These are phyloP conservation scores for Asobara japonica DNA, from an alignment of 1,140 invertebrate genomes.

Conservation along the genomic window DNA sequence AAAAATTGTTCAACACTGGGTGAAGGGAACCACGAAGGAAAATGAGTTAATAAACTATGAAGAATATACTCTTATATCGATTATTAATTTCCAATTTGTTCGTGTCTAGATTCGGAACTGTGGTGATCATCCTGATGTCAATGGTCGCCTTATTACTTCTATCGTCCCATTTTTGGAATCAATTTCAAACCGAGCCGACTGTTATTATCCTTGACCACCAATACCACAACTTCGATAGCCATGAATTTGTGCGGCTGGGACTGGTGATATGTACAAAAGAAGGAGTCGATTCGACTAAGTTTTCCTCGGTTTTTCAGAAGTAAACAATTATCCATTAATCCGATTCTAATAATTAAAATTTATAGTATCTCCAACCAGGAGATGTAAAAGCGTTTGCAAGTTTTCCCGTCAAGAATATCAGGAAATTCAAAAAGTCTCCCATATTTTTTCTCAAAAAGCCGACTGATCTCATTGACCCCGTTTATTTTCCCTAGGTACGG, in stretches of 20 bases:
- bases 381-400: too few relatives aligned
- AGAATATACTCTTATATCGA: too few relatives aligned
- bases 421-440: too few relatives aligned
- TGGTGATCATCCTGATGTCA: conserved; percentile 28
- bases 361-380: too few relatives aligned
- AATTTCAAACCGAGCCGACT: conserved; percentile 37
- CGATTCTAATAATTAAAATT: too few relatives aligned
- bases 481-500: conserved; percentile 30
- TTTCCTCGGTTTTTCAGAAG: conserved; percentile 40
- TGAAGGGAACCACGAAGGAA: too few relatives aligned
- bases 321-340: too few relatives aligned
- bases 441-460: too few relatives aligned
- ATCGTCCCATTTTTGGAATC: conserved; percentile 40
- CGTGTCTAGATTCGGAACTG: conserved; percentile 36
- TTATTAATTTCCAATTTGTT: too few relatives aligned
- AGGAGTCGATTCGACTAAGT: conserved; percentile 24
- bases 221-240: conserved; percentile 32
- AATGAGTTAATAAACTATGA: too few relatives aligned
- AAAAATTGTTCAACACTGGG: too few relatives aligned
- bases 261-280: conserved; percentile 34
- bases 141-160: conserved; percentile 30
- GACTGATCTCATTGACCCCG: background rate
- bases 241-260: conserved; percentile 28
- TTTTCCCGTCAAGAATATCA: too few relatives aligned
- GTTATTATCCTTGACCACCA: conserved; percentile 33